Base-by-base conservation (phyloP, 2,113 vertebrate species). In the Aramus guarauna region DNA sequence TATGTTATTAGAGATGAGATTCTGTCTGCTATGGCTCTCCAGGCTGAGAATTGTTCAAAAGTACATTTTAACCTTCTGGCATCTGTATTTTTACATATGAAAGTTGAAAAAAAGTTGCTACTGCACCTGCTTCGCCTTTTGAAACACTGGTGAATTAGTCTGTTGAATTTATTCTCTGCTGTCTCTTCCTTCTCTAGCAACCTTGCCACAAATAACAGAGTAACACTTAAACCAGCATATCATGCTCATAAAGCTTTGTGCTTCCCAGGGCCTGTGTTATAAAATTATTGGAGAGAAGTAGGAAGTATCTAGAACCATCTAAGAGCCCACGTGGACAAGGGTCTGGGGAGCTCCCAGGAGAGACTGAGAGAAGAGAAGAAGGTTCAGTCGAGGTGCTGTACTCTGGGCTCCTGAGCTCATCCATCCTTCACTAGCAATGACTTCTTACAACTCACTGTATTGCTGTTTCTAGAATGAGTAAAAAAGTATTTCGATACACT, bases 21-120 rank as follows among this genome's bases (percentile, higher is more conserved):
- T 62, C n/a, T 1, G 6, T 43, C 29, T 1, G 0, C 7, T 45
- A 5, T 5, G 27, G 21, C 17, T 58, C 3, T 48, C 16, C 0
- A 6, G 50, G 50, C 43, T 73, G 22, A 80, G 36, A 36, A 43
- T 37, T 83, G 12, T 12, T 56, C 64, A 67, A 18, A 50, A 67
- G 27, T 21, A 56, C 24, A n/a, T 22, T 56, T 73, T 47, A 79
- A 43, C 13, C 4, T 16, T 47, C n/a, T 9, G 20, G 37, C 11
- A 3, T 24, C 24, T 3, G 1, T 7, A 34, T 20, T 72, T 67
- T 63, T 63, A 26, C 19, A 72, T 78, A 55, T 9, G 3, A 19
- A 43, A 80, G 76, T 22, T 0, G 0, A 77, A 80, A 39, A 71
- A 34, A 58, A 32, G 5, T 68, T 83, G 53, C 15, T 78, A 20